phyloP scores from a whole-genome alignment of 1,140 invertebrate species.

The Drosophila nannoptera region DNA sequence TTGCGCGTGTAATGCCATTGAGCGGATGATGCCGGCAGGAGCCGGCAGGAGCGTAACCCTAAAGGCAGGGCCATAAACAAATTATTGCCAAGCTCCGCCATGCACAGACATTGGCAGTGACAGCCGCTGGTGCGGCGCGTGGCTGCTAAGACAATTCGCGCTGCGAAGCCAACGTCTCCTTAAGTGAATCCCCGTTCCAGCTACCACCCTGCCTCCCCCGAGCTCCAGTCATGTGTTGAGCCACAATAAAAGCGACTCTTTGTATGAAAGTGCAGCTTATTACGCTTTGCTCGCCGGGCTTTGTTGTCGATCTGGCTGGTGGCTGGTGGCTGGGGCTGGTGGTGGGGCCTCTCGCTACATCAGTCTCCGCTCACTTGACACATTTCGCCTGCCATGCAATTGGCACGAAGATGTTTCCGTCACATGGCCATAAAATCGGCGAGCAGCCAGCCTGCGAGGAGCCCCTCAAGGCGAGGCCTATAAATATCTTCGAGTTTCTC shows the following conservation, averaged over 20 bases:
- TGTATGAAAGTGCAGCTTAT: conserved; percentile 53
- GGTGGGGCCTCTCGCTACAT: conserved; percentile 67
- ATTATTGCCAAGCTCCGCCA: conserved; percentile 52
- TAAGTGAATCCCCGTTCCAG: conserved; percentile 36
- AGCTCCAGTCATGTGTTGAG: conserved; percentile 48
- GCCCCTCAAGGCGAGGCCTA: conserved; percentile 31
- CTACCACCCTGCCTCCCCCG: background rate
- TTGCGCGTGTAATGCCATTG: conserved; percentile 63
- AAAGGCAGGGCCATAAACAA: conserved; percentile 40
- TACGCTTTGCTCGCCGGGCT: conserved; percentile 34
- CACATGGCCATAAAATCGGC: conserved; percentile 60
- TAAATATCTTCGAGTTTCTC: conserved; percentile 71
- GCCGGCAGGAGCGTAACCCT: background rate
- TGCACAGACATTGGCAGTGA: conserved; percentile 63
- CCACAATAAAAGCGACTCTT: conserved; percentile 42
- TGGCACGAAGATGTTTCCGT: conserved; percentile 69
- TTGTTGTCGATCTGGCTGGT: conserved; percentile 24
- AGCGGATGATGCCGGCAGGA: background rate
- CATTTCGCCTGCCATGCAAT: conserved; percentile 67
- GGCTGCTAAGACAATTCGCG: conserved; percentile 51
- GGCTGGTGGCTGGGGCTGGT: background rate
- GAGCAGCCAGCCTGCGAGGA: conserved; percentile 13
- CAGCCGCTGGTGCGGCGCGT: conserved; percentile 15
- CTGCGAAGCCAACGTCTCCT: conserved; percentile 62
- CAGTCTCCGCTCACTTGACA: conserved; percentile 79